Evolutionary conservation across 2,888 invertebrate genomes (phyloP), one percentile per base, ranked within the genome.

Genomic region (Hedya salicella): DNA sequence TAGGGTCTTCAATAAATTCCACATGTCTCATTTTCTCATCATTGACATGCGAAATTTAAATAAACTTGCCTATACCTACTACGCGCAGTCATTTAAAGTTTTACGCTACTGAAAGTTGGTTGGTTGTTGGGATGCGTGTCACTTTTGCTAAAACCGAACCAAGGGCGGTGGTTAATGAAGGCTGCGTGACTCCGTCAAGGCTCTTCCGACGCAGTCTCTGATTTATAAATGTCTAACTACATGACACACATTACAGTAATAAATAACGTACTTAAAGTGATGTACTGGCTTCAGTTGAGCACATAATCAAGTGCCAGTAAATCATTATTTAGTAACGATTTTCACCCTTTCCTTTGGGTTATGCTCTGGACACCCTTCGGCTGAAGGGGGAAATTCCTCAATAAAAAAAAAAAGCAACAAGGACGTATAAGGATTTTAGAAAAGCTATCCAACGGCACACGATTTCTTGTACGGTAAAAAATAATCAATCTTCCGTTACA

Each of bases 141-240:
- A 74, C 74, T 80, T 75, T 62, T 62, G 70, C 39, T 60, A 65
- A 65, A 66, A 56, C 46, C 49, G 54, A 68, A 68, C 65, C 84
- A 85, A 85, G 85, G 84, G 78, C 83, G 72, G 68, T 30, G 25
- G 57, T 67, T 81, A 84, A 85, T 80, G 81, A 81, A 80, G 76
- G 66, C 75, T 82, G 81, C 85, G 85, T 85, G 85, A 83, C 80
- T 80, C 69, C 67, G 59, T 63, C 79, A 79, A 80, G 81, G 81
- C 64, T 62, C 63, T 52, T 61, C 62, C 65, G 70, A 71, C 64
- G 56, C 56, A 56, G 44, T 46, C 57, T 57, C 50, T 64, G 42
- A 57, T 64, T 63, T 68, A 60, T 53, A 30, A 14, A 53, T 39
- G 62, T 16, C 46, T 25, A 25, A 54, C 17, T 49, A 56, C 40